phyloP scores from a whole-genome alignment of 2,888 invertebrate species.

The Didymodactylos carnosus region DNA sequence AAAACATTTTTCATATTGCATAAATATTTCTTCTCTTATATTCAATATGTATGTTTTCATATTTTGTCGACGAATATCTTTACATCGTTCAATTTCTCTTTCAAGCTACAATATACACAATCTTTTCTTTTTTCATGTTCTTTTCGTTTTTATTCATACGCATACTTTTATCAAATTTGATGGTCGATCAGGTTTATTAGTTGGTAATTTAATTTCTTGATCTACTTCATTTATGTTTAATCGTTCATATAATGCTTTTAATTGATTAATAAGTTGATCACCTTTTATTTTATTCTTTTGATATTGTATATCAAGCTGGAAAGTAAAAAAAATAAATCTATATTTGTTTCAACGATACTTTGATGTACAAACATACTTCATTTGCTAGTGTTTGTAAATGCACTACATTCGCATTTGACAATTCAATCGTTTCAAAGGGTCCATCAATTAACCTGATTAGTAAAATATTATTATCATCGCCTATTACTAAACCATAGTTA shows the following conservation, averaged over 20 bases:
- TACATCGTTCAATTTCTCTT: not conserved
- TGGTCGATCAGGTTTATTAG: not conserved
- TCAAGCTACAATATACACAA: not conserved
- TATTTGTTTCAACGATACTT: not conserved
- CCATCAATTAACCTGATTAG: not conserved
- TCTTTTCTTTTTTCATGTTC: not conserved
- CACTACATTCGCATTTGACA: not conserved
- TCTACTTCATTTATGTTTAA: not conserved
- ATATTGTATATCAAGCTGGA: not conserved
- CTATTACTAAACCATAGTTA: not conserved
- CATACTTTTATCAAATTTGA: not conserved
- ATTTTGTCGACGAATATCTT: not conserved
- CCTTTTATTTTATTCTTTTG: not conserved
- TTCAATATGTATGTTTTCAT: not conserved
- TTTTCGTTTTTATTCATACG: not conserved
- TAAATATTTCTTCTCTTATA: not conserved
- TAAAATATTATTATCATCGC: not conserved
- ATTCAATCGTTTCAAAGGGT: not conserved
- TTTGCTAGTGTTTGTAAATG: not conserved
- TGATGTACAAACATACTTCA: not conserved
- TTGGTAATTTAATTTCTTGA: not conserved
- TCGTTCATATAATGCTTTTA: not conserved
- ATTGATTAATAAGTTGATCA: not conserved
- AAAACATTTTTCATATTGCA: not conserved
- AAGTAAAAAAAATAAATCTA: not conserved